Percentiles rank a stretch among this genome's conserved stretches.
Evolutionary conservation across 2,888 invertebrate species (phyloP).

Genomic region (Polyommatus icarus): DNA sequence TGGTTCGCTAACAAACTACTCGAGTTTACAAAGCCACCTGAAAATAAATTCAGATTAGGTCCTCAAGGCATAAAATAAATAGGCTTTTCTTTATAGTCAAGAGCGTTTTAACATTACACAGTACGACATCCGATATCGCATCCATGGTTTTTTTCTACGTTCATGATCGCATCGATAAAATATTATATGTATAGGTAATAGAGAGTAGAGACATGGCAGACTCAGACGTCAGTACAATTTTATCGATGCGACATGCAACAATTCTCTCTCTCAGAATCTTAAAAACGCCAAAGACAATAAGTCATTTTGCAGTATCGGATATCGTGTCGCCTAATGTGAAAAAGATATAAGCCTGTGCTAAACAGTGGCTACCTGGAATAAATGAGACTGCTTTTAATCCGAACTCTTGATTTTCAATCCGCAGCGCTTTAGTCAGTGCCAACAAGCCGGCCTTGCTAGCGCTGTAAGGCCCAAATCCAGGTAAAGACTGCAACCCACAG

Average conservation of each 20-base stretch:
- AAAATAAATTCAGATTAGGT: slow-evolving; percentile 40
- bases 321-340: background rate
- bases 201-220: too few species aligned
- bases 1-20: slow-evolving; percentile 86
- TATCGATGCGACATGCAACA: too few species aligned
- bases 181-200: too few species aligned
- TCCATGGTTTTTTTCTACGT: too few species aligned
- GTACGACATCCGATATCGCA: background rate
- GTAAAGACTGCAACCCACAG: slow-evolving; percentile 86
- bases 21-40: slow-evolving; percentile 85
- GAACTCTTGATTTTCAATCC: slow-evolving; percentile 86
- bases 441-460: slow-evolving; percentile 90
- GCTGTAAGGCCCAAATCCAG: slow-evolving; percentile 88
- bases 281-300: too few species aligned
- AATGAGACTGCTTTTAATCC: slow-evolving; percentile 87
- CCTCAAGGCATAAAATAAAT: background rate
- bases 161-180: background rate
- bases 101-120: background rate
- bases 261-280: too few species aligned
- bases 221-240: too few species aligned
- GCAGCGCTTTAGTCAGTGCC: slow-evolving; percentile 86
- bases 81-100: background rate
- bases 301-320: too few species aligned
- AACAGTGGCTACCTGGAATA: slow-evolving; percentile 83
- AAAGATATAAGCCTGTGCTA: background rate